These are phyloP conservation scores for Baronia brevicornis DNA, from an alignment of 2,888 invertebrate species.

Conservation along the genomic window DNA sequence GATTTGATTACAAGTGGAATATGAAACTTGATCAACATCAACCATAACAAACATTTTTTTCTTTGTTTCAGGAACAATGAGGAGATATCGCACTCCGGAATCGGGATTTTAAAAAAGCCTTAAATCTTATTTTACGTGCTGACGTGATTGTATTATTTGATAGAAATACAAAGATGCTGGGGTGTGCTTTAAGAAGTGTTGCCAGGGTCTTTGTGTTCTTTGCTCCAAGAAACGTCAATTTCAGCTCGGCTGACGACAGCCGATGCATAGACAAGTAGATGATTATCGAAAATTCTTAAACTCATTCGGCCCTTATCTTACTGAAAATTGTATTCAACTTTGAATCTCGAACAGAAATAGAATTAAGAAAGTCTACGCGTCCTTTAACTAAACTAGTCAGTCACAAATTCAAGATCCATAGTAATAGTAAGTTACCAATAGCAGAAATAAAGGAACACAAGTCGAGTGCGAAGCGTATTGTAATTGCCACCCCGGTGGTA, in stretches of 20 bases:
- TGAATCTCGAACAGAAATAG: conserved; percentile 12
- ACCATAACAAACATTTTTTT: conserved; percentile 33
- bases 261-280: conserved; percentile 72
- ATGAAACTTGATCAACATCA: conserved; percentile 1
- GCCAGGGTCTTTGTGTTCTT: conserved; percentile 49
- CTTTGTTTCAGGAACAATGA: conserved; percentile 71
- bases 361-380: conserved; percentile 23
- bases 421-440: conserved; percentile 64
- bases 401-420: conserved; percentile 38
- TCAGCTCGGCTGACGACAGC: conserved; percentile 68
- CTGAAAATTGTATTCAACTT: conserved; percentile 14
- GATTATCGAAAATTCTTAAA: conserved; percentile 26
- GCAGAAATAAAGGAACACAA: conserved; percentile 32
- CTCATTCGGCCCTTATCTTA: conserved; percentile 36
- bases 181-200: conserved; percentile 63
- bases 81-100: conserved; percentile 39
- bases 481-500: conserved; percentile 69
- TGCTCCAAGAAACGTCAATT: conserved; percentile 44
- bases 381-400: conserved; percentile 56
- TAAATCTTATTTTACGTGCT: conserved; percentile 28
- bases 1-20: conserved; percentile 28
- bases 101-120: conserved; percentile 35
- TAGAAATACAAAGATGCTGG: conserved; percentile 68
- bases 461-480: conserved; percentile 37
- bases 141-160: too few relatives aligned